Base-by-base conservation (phyloP, 2,113 vertebrate genomes). In the Halichoeres trimaculatus region DNA sequence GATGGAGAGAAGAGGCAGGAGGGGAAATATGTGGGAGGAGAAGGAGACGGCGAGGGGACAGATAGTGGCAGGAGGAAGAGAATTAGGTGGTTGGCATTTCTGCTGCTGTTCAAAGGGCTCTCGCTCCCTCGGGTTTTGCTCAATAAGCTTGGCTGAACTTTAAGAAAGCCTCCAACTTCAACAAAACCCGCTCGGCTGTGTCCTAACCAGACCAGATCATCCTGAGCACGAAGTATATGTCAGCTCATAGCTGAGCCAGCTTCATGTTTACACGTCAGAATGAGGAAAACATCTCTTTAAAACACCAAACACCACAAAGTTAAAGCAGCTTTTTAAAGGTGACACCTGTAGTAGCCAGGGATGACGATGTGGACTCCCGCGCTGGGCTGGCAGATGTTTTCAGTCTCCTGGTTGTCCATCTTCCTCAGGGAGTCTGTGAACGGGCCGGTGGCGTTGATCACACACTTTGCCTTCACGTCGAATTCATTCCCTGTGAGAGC, bases 301-400 rank as follows among this genome's bases (percentile, higher is more conserved):
- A 79, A 61, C 5, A 61, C 30, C 20, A 45, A 43, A 63, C 36
- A n/a, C 48, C n/a, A 20, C 8, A 1, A 4, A 16, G 22, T 23
- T 0, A 23, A 53, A 43, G 3, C 10, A 40, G 38, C 10, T 14
- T 14, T 12, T 61, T 3, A 50, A 20, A 52, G 45, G 14, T 13
- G 11, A 84, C 89, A 99, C 97, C 97, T 98, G 93, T 98, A 99
- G 69, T 99, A 99, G 1, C 97, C 97, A 0, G 97, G 98, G 93
- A 99, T 98, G 84, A 99, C 96, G 16, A 99, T 98, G 58, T 99
- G 98, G n/a, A 99, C 97, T 0, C 98, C 98, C 0, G 97, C 97
- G 0, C 97, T 99, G 0, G 97, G 95, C 88, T 99, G 98, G 78
- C 98, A 99, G 94, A 99, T 99, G 79, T 96, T 95, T 0, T 74